A percentile compares a stretch with the other conserved stretches of the same genome.
phyloP scores from a whole-genome alignment of 2,797 vertebrate species.

The Cichlasoma orientale region DNA sequence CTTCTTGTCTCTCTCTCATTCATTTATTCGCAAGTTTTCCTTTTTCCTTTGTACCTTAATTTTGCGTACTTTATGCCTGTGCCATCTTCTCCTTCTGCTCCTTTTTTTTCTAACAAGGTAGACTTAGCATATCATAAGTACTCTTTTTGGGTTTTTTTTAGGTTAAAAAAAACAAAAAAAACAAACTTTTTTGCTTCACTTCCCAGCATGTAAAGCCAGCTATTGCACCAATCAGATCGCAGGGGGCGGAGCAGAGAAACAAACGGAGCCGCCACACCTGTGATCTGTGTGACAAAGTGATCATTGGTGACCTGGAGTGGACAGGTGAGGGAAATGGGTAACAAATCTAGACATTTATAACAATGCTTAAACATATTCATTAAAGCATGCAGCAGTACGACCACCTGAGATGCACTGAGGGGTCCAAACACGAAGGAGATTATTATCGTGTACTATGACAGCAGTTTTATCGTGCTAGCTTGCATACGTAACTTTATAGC shows the following conservation, averaged over 20 bases:
- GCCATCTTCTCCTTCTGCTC: not conserved
- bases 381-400: not conserved
- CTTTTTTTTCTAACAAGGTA: not conserved
- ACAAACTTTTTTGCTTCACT: not conserved
- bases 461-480: not conserved
- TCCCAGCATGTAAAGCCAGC: conserved; percentile 81
- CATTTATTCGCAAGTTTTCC: not conserved
- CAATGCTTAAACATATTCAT: not conserved
- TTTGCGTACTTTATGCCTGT: not conserved
- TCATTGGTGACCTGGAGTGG: conserved; percentile 95
- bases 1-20: not conserved
- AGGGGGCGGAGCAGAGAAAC: conserved; percentile 73
- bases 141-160: too few species aligned
- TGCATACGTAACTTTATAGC: not conserved
- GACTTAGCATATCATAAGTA: not conserved
- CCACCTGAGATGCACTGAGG: not conserved
- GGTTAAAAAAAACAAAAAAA: too few species aligned
- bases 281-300: conserved; percentile 87
- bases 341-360: not conserved
- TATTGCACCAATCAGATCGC: conserved; percentile 79
- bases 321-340: conserved; percentile 79
- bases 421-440: not conserved
- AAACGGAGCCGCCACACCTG: conserved; percentile 85
- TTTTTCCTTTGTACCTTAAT: not conserved
- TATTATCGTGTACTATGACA: too few species aligned